Evolutionary conservation across 2,888 invertebrate genomes (phyloP).

Genomic region (Epistrophe eligans): DNA sequence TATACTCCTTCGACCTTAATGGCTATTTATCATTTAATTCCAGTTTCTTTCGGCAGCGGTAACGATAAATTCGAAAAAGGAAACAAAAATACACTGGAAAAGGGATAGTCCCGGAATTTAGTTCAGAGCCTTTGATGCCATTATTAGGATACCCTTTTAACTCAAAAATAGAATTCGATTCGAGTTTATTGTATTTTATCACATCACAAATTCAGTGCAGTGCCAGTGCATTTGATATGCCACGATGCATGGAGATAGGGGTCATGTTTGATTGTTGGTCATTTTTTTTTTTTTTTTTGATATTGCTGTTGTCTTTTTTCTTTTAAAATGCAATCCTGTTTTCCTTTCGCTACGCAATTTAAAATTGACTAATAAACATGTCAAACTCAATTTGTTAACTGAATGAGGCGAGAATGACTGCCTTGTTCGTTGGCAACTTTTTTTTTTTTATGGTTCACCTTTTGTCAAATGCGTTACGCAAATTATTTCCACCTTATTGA

Average conservation of each 20-base stretch:
- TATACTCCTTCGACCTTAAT: slow-evolving; percentile 47
- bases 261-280: slow-evolving; percentile 74
- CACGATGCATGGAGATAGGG: slow-evolving; percentile 12
- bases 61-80: slow-evolving; percentile 15
- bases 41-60: background rate
- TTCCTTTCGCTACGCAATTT: slow-evolving; percentile 41
- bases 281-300: slow-evolving; percentile 1
- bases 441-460: slow-evolving; percentile 46
- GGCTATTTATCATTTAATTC: slow-evolving; percentile 72
- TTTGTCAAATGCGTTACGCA: slow-evolving; percentile 57
- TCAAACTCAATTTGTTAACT: slow-evolving; percentile 64
- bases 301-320: slow-evolving; percentile 14
- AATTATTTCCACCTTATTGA: slow-evolving; percentile 74
- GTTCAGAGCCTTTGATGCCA: slow-evolving; percentile 22
- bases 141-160: slow-evolving; percentile 29
- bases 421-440: background rate
- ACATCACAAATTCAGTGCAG: slow-evolving; percentile 11
- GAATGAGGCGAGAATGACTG: slow-evolving; percentile 12
- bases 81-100: background rate
- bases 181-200: slow-evolving; percentile 41
- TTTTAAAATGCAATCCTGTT: slow-evolving; percentile 7
- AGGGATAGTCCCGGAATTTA: slow-evolving; percentile 47
- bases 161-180: slow-evolving; percentile 45
- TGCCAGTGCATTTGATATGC: background rate
- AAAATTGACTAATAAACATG: slow-evolving; percentile 72